These are phyloP conservation scores for Stenopsyche tienmushanensis DNA, from an alignment of 1,140 invertebrate species.

Conservation along the genomic window DNA sequence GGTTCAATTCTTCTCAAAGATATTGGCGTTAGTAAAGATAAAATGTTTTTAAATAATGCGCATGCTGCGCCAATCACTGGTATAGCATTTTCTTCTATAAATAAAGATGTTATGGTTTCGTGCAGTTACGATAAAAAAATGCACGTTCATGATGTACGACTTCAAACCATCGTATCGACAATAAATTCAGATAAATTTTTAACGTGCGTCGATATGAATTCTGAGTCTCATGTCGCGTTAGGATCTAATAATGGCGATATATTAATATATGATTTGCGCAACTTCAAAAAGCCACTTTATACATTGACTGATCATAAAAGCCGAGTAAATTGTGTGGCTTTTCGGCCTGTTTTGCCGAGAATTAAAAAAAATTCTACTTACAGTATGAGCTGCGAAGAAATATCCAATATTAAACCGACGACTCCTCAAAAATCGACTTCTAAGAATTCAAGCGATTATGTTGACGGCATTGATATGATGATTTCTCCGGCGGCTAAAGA, in stretches of 20 bases:
- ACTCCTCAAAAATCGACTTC: neutral
- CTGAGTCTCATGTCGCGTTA: constrained; percentile 49
- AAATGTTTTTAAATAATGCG: constrained; percentile 51
- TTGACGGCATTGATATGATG: constrained; percentile 30
- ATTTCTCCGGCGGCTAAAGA: constrained; percentile 19
- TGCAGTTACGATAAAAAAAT: constrained; percentile 53
- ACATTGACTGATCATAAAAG: constrained; percentile 49
- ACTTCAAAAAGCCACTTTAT: constrained; percentile 47
- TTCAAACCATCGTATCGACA: constrained; percentile 51
- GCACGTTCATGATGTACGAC: constrained; percentile 52
- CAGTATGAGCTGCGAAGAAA: constrained; percentile 51
- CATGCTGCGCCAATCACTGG: constrained; percentile 54
- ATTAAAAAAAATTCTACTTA: constrained; percentile 46
- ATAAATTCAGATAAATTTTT: constrained; percentile 49
- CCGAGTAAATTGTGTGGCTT: constrained; percentile 48
- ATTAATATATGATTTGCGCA: constrained; percentile 52
- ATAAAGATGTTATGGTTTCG: constrained; percentile 53
- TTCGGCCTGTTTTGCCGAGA: constrained; percentile 45
- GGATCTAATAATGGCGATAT: constrained; percentile 51
- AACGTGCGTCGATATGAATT: constrained; percentile 50
- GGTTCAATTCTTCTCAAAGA: constrained; percentile 52
- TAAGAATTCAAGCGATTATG: constrained; percentile 30
- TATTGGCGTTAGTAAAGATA: constrained; percentile 53
- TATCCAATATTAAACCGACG: constrained; percentile 16
- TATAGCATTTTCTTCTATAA: constrained; percentile 51